Conservation (phyloP, 2,888 invertebrate genomes). For the Acutogordius australiensis region DNA sequence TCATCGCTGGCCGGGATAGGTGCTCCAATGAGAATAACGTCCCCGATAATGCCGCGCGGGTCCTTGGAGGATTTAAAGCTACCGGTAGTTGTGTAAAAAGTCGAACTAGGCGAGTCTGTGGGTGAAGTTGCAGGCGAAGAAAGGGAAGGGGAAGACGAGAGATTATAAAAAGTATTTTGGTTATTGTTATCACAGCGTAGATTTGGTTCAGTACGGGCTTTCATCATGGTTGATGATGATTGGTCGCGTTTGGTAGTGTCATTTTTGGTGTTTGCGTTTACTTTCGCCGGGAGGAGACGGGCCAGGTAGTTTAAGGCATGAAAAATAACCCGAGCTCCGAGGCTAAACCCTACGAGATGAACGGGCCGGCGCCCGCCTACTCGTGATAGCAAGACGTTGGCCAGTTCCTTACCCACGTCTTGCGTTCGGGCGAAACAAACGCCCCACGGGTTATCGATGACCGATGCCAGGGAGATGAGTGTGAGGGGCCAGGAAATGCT, state of each 20-base stretch:
- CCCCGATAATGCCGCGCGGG: neutral
- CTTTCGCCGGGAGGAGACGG: neutral
- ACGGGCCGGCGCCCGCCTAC: slow-evolving; percentile 24
- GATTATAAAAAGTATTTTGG: too few relatives aligned
- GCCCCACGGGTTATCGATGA: slow-evolving; percentile 38
- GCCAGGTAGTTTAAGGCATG: slow-evolving; percentile 29
- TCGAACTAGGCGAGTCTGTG: neutral
- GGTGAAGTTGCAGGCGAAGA: neutral
- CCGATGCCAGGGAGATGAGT: slow-evolving; percentile 30
- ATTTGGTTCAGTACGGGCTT: neutral
- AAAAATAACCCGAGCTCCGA: slow-evolving; percentile 38
- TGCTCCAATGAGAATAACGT: slow-evolving; percentile 1
- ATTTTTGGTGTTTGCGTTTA: neutral
- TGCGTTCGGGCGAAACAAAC: slow-evolving; percentile 33
- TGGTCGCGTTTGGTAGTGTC: neutral
- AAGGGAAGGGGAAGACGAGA: neutral
- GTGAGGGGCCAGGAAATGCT: slow-evolving; percentile 37
- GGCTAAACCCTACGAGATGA: slow-evolving; percentile 25
- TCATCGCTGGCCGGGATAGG: neutral
- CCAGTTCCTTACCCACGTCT: slow-evolving; percentile 34
- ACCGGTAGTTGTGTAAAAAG: neutral
- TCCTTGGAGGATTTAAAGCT: neutral
- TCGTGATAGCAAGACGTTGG: slow-evolving; percentile 32
- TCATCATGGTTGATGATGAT: neutral
- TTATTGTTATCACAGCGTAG: neutral